Conservation (phyloP, 2,888 invertebrate genomes). For the Chouioia cunea region DNA sequence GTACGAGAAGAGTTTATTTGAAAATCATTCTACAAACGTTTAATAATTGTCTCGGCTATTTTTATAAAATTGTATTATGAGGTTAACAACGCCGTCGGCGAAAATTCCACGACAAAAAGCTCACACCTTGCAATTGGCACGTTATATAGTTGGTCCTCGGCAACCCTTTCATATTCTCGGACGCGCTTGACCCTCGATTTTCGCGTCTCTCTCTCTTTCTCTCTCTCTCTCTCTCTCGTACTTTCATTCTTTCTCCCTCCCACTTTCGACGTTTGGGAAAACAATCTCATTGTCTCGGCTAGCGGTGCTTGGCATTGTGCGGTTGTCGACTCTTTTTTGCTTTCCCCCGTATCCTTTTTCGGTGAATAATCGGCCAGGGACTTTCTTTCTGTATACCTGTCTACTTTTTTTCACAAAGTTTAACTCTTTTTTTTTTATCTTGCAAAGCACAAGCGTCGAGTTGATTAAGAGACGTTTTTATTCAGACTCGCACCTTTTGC, state of each 20-base stretch:
- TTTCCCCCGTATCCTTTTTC: background rate
- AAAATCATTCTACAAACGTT: too few relatives aligned
- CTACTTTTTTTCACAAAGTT: too few relatives aligned
- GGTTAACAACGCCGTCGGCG: too few relatives aligned
- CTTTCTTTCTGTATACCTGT: background rate
- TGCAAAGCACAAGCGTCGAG: slow-evolving; percentile 11
- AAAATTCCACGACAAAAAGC: too few relatives aligned
- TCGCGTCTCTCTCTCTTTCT: background rate
- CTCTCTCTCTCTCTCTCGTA: background rate
- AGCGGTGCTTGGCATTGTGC: slow-evolving; percentile 34
- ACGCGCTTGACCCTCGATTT: slow-evolving; percentile 29
- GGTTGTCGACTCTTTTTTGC: slow-evolving; percentile 12
- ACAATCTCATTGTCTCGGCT: slow-evolving; percentile 48
- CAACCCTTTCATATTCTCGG: slow-evolving; percentile 9
- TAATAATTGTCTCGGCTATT: too few relatives aligned
- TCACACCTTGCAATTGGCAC: too few relatives aligned
- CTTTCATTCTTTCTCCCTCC: background rate
- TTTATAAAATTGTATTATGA: too few relatives aligned
- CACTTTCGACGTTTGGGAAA: slow-evolving; percentile 31
- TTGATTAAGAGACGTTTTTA: slow-evolving; percentile 39
- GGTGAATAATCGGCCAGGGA: slow-evolving; percentile 42
- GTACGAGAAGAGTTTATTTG: too few relatives aligned
- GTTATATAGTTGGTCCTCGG: slow-evolving; percentile 48
- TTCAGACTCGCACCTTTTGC: slow-evolving; percentile 19
- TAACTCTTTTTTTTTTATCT: background rate